A percentile compares a stretch with the other conserved stretches of the same genome.
These are phyloP conservation scores for Sebastes steindachneri DNA, from an alignment of 2,797 vertebrate genomes.

Conservation along the genomic window DNA sequence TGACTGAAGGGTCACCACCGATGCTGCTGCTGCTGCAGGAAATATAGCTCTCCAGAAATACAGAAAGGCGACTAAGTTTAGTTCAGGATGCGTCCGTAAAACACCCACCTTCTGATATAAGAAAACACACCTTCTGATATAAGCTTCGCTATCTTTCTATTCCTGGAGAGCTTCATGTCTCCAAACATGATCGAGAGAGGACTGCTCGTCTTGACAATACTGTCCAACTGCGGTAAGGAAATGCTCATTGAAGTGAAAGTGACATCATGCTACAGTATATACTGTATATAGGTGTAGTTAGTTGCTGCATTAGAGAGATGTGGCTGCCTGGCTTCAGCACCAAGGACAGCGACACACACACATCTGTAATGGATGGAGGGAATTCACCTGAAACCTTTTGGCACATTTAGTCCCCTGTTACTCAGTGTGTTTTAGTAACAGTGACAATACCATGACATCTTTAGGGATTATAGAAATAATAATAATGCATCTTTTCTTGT, in stretches of 20 bases:
- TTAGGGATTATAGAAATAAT: background rate
- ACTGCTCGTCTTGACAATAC: conserved; percentile 63
- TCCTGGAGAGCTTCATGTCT: conserved; percentile 59
- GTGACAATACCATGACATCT: background rate
- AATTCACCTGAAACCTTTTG: conserved; percentile 30
- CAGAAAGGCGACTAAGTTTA: conserved; percentile 53
- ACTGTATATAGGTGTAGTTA: background rate
- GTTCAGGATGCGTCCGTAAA: conserved; percentile 66
- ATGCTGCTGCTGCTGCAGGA: conserved; percentile 13
- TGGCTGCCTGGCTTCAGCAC: conserved; percentile 69
- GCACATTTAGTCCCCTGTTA: conserved; percentile 18
- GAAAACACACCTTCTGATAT: conserved; percentile 32
- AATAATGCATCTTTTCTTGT: conserved; percentile 16
- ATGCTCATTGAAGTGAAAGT: conserved; percentile 11
- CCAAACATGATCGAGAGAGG: conserved; percentile 76
- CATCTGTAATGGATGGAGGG: conserved; percentile 7
- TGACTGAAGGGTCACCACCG: conserved; percentile 9
- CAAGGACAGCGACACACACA: conserved; percentile 76
- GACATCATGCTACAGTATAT: background rate
- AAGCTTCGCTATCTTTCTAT: conserved; percentile 55
- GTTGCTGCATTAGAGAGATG: background rate
- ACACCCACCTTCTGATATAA: background rate
- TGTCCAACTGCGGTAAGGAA: conserved; percentile 79
- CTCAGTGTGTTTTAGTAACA: background rate
- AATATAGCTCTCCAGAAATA: conserved; percentile 71